Evolutionary conservation across 1,140 invertebrate genomes (phyloP).

Genomic region (Penaeus vannamei): DNA sequence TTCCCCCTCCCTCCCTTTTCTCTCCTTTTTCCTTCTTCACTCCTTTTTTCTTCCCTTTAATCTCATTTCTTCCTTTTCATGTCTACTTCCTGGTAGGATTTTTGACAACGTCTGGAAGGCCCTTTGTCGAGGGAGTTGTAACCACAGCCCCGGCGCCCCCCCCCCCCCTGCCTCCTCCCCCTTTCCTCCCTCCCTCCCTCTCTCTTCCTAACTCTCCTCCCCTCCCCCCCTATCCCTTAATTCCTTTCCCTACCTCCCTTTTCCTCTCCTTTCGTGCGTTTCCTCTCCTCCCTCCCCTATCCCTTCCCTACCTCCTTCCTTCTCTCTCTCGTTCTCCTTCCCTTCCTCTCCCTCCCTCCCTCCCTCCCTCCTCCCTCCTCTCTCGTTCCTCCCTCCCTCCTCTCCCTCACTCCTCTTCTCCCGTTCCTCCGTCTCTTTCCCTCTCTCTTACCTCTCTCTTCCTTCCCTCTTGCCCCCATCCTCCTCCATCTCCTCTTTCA

Average conservation of each 20-base stretch:
- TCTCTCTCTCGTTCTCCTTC: not conserved
- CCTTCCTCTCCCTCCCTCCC: not conserved
- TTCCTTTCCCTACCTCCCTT: not conserved
- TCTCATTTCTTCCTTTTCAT: not conserved
- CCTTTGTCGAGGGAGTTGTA: too few relatives aligned
- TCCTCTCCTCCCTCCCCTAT: not conserved
- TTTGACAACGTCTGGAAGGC: too few relatives aligned
- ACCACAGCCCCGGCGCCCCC: too few relatives aligned
- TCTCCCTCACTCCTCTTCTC: not conserved
- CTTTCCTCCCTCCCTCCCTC: not conserved
- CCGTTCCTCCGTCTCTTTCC: not conserved
- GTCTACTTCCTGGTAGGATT: not conserved
- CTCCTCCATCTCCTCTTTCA: not conserved
- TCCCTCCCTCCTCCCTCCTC: not conserved
- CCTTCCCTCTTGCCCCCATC: not conserved
- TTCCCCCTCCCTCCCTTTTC: not conserved
- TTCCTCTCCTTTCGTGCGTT: not conserved
- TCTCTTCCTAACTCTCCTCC: not conserved
- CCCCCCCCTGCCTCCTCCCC: not conserved
- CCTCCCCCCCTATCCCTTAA: not conserved
- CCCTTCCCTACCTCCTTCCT: not conserved
- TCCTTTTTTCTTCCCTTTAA: not conserved
- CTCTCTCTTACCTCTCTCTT: not conserved
- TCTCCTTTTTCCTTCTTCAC: not conserved
- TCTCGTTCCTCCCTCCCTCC: not conserved